Base-by-base conservation (phyloP, 2,797 vertebrate genomes). In the Clarias pachynema region DNA sequence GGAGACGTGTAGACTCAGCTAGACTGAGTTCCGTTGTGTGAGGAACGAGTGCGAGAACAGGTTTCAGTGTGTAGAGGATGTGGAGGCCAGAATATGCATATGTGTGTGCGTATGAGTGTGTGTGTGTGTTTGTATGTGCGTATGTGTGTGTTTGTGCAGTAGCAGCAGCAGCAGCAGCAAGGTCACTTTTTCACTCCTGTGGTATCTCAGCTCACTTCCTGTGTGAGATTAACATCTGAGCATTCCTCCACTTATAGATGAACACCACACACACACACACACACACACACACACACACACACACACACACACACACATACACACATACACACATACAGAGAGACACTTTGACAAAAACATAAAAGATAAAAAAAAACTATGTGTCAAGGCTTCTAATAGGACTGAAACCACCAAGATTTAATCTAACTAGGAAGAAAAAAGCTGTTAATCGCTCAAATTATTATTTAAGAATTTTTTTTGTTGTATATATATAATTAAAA, bases 201-300 rank as follows among this genome's bases (percentile, higher is more conserved):
- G 91, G 92, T 93, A 95, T 95, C 89, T 89, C 90, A 91, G 88
- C 90, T 93, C 88, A 91, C 93, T 95, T 95, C 93, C 93, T 95
- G 92, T 91, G 72, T 91, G 84, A 90, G 94, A 92, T 92, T 93
- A 87, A 29, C 88, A 91, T 93, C 90, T 90, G 9, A 90, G 88
- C 90, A 92, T 93, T 91, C 91, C 91, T 91, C 93, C 93, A 94
- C 92, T 91, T 91, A 91, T 87, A 88, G 94, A 95, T 94, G 88
- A 91, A 94, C 93, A 94, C 95, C 94, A 91, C 14, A 18, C 72
- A 89, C 91, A 94, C 91, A 91, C 84, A 53, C 90, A 87, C 92
- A 91, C 86, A 82, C 82, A 89, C 57, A 31, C 59, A 49, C 70
- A 62, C 68, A 82, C 56, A 83, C 69, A 83, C 57, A 78, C 49